Base-by-base conservation (phyloP, 2,888 invertebrate species). In the Stenodema calcarata region DNA sequence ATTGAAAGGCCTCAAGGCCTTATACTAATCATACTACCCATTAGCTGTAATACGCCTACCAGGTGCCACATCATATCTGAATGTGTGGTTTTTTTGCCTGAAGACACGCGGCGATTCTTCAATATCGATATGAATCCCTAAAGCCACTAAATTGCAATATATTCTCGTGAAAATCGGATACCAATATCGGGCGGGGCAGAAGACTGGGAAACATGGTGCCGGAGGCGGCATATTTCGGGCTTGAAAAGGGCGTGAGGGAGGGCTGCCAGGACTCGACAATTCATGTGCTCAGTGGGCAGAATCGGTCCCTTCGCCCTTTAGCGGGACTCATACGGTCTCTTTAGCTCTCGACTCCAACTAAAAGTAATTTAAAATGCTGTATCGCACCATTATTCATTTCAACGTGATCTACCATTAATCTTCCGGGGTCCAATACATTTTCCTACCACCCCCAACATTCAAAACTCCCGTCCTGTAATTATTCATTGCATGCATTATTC, bases 221-320 rank as follows among this genome's bases (percentile, higher is more conserved):
- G 6, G 35, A 41, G 73, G 73, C 35, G 41, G 73, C 30, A 73
- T 73, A 35, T 35, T 73, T 73, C 41, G 35, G 73, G 73, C 35
- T 41, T 41, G 73, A 73, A 73, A 73, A 73, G 73, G 35, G 73
- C 30, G 35, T 35, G 30, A 18, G 35, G 18, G 73, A 35, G 73
- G 14, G 73, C n/a, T 41, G 73, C 73, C 73, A 73, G 73, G 73
- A 62, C 62, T 50, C n/a, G 62, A 73, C 73, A 73, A 73, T 73
- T 73, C 35, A 73, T 73, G 73, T 73, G 73, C 73, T 35, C 73
- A 73, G 12, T 73, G 73, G 35, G 28, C 73, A 35, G 73, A 73
- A 35, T 35, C 73, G 73, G 35, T 18, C 73, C 73, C 73, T 73
- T 73, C 35, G 73, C 73, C 73, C 73, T 73, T 73, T 73, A 35